Conservation (phyloP, 2,113 vertebrate genomes). For the Aepyceros melampus region DNA sequence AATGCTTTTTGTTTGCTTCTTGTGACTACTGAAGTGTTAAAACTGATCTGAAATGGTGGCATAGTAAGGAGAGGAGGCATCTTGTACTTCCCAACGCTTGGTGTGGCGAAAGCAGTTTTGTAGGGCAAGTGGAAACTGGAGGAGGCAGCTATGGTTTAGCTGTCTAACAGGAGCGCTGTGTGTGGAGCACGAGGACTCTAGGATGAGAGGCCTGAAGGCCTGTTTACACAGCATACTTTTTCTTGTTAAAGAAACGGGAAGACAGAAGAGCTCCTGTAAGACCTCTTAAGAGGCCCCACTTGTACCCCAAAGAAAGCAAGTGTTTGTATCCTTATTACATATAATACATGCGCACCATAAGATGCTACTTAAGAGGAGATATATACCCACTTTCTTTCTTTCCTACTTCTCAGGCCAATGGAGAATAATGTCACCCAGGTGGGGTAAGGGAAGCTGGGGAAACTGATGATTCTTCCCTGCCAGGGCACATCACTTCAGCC, state of each 20-base stretch:
- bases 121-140: neutral
- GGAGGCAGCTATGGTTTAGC: neutral
- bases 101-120: neutral
- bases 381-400: neutral
- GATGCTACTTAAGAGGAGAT: neutral
- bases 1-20: neutral
- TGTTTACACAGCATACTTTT: neutral
- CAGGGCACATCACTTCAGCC: neutral
- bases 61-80: neutral
- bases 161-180: neutral
- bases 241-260: neutral
- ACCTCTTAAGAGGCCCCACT: neutral
- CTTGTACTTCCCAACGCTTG: neutral
- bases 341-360: neutral
- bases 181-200: neutral
- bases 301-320: neutral
- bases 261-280: neutral
- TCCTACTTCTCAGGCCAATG: neutral
- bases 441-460: neutral
- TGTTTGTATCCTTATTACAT: neutral
- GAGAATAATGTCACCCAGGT: neutral
- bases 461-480: neutral
- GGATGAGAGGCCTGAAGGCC: neutral
- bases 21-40: neutral
- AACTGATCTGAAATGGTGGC: neutral